Percentiles rank a stretch among this genome's conserved stretches.
Conservation (phyloP, 2,888 invertebrate genomes). For the Drosophila aldrichi region DNA sequence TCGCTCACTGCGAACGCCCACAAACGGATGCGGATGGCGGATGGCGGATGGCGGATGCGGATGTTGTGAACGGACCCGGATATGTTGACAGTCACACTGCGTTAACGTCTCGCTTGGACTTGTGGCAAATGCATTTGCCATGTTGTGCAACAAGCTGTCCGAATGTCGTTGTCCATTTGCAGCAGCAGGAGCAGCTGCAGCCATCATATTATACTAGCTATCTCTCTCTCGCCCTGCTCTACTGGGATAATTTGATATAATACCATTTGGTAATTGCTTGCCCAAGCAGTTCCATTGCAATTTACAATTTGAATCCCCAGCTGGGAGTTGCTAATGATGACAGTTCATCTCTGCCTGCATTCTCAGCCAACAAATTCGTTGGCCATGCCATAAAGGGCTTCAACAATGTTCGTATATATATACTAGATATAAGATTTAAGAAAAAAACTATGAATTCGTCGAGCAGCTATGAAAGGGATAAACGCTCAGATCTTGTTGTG, state of each 20-base stretch:
- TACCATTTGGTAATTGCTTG: conserved; percentile 30
- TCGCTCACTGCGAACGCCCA: conserved; percentile 24
- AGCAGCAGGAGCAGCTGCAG: background rate
- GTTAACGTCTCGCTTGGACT: conserved; percentile 35
- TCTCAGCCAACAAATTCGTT: background rate
- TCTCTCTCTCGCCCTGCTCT: background rate
- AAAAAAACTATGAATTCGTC: background rate
- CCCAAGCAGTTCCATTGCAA: conserved; percentile 20
- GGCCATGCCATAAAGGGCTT: background rate
- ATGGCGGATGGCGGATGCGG: conserved; percentile 15
- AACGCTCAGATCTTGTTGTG: no score
- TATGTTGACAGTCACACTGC: conserved; percentile 47
- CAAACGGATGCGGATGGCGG: conserved; percentile 7
- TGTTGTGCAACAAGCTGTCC: conserved; percentile 57
- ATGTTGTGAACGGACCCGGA: conserved; percentile 30
- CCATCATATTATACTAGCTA: background rate
- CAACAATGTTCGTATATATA: background rate
- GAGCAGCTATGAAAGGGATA: background rate
- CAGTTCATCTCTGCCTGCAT: conserved; percentile 4
- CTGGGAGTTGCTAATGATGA: conserved; percentile 24
- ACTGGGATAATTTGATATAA: conserved; percentile 30
- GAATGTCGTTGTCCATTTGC: background rate
- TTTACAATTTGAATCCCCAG: conserved; percentile 35
- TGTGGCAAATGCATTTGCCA: conserved; percentile 62
- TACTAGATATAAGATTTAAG: background rate